A percentile compares a stretch with the other conserved stretches of the same genome.
These are phyloP conservation scores for Antennarius striatus DNA, from an alignment of 2,113 vertebrate genomes.

Conservation along the genomic window DNA sequence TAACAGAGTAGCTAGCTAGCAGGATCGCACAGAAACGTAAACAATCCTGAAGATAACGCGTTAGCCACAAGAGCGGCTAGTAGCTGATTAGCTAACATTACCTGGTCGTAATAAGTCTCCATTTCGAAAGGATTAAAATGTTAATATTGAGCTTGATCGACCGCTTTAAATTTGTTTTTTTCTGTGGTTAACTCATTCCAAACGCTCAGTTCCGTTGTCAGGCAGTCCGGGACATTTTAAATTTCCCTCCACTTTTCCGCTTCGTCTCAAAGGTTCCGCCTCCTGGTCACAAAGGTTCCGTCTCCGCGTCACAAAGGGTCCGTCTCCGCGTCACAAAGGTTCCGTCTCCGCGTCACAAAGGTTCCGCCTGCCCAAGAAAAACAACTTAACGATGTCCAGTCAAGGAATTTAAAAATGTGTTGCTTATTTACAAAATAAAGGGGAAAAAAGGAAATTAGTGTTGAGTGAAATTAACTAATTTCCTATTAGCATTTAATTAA, in stretches of 20 bases:
- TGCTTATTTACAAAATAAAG: no score
- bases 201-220: not conserved
- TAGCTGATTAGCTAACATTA: conserved; percentile 22
- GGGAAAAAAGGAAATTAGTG: no score
- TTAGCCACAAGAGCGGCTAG: conserved; percentile 32
- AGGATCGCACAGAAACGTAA: conserved; percentile 7
- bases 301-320: not conserved
- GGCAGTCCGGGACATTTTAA: conserved; percentile 65
- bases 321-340: not conserved
- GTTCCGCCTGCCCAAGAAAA: not conserved
- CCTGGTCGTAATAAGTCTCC: conserved; percentile 65
- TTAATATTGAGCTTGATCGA: rapidly evolving
- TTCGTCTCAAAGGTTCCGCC: no score
- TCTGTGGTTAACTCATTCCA: not conserved
- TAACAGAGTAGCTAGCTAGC: no score
- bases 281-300: conserved; percentile 57
- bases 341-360: no score
- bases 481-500: no score
- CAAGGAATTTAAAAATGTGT: no score
- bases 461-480: no score
- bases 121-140: conserved; percentile 29
- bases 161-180: no score
- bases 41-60: conserved; percentile 24
- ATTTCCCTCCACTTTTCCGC: conserved; percentile 75
- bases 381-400: no score